Percentiles rank a stretch among this genome's conserved stretches.
Conservation (phyloP, 2,797 vertebrate genomes). For the Onychomys arenicola region DNA sequence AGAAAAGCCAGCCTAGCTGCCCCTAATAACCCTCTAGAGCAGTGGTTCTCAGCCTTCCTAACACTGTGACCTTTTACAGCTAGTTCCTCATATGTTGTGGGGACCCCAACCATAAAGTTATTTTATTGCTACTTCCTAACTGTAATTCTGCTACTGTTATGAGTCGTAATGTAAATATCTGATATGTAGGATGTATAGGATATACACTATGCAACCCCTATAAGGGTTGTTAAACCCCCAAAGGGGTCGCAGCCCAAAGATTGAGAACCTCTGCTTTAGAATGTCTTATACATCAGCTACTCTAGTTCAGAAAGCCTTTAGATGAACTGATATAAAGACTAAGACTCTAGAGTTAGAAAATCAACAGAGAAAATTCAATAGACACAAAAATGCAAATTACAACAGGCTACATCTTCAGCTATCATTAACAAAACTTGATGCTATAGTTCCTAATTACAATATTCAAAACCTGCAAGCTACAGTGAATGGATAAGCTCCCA, state of each 20-base stretch:
- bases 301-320: constrained; percentile 24
- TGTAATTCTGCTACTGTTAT: background rate
- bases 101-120: background rate
- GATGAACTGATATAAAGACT: background rate
- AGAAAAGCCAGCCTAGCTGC: constrained; percentile 6
- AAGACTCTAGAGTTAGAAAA: constrained; percentile 36
- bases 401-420: constrained; percentile 76
- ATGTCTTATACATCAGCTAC: constrained; percentile 4
- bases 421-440: constrained; percentile 69
- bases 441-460: constrained; percentile 74
- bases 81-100: background rate
- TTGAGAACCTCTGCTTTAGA: background rate
- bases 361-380: constrained; percentile 58
- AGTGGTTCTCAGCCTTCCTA: background rate
- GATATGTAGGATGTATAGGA: background rate
- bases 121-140: background rate
- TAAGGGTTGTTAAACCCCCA: background rate
- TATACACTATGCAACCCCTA: background rate
- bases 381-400: constrained; percentile 73
- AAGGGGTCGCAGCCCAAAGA: background rate
- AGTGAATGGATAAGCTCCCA: constrained; percentile 52
- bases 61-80: background rate
- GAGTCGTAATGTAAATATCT: background rate
- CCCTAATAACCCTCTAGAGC: background rate
- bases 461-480: constrained; percentile 58